phyloP scores from a whole-genome alignment of 2,888 invertebrate genomes.

The Mechanitis messenoides region DNA sequence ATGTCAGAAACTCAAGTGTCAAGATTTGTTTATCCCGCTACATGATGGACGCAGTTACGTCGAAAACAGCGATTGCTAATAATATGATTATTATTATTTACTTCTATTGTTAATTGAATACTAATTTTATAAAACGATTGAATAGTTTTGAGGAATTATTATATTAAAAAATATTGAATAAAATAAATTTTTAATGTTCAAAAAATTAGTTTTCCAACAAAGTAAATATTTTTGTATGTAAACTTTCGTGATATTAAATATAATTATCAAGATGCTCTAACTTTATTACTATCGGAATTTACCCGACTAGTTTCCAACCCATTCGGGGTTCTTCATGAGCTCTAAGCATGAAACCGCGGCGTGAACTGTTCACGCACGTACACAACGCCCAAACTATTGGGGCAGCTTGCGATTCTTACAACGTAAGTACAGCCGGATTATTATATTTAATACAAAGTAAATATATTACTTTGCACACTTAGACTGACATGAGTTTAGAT shows the following conservation, averaged over 20 bases:
- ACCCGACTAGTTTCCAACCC: too few species aligned
- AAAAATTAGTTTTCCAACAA: too few species aligned
- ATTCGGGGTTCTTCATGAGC: too few species aligned
- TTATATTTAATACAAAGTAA: constrained; percentile 8
- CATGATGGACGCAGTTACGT: constrained; percentile 47
- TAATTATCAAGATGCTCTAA: too few species aligned
- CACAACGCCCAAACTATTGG: too few species aligned
- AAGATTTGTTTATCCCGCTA: constrained; percentile 48
- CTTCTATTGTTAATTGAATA: constrained; percentile 36
- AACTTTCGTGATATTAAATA: too few species aligned
- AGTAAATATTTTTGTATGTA: too few species aligned
- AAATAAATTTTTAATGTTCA: neutral
- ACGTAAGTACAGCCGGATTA: neutral
- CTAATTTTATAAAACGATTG: constrained; percentile 32
- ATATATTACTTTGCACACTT: constrained; percentile 3
- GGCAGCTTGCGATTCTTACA: too few species aligned
- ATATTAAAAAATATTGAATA: constrained; percentile 12
- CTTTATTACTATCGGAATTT: too few species aligned
- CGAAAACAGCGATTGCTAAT: constrained; percentile 58
- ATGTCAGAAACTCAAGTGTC: constrained; percentile 56
- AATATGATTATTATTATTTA: constrained; percentile 56
- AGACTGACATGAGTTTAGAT: constrained; percentile 1
- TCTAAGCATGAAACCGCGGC: too few species aligned
- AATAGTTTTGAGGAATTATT: constrained; percentile 14
- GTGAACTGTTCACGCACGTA: too few species aligned